Conservation (phyloP, 2,888 invertebrate species). For the Nipponacmea schrenckii region DNA sequence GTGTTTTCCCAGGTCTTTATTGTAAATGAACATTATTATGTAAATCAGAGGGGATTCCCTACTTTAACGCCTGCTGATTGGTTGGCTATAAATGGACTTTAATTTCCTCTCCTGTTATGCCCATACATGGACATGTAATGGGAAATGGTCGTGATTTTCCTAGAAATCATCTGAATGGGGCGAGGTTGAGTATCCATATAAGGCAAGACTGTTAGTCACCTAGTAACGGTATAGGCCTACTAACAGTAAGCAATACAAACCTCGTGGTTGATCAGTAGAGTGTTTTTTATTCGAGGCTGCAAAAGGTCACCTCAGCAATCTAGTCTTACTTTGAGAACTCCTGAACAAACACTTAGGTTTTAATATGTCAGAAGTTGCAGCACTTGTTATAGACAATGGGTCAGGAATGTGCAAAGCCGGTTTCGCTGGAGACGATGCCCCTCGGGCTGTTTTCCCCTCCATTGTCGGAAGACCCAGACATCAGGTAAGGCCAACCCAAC, state of each 20-base stretch:
- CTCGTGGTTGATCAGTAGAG: no score
- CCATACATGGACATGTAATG: constrained; percentile 25
- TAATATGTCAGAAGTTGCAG: constrained; percentile 29
- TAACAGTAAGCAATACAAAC: no score
- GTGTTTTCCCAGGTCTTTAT: background rate
- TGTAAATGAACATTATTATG: background rate
- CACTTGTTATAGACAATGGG: constrained; percentile 93
- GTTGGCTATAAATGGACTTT: background rate
- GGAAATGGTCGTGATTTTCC: constrained; percentile 14
- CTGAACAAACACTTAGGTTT: background rate
- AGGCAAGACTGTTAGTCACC: constrained; percentile 13
- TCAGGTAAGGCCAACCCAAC: background rate
- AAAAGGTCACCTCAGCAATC: background rate
- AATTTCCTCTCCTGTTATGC: background rate
- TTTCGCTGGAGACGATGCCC: constrained; percentile 33
- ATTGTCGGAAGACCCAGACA: constrained; percentile 5
- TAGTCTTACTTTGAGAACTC: background rate
- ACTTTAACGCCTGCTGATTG: background rate
- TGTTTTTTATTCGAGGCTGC: no score
- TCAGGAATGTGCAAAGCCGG: constrained; percentile 79
- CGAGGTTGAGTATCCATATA: constrained; percentile 18
- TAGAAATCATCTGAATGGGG: constrained; percentile 19
- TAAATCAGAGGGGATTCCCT: background rate
- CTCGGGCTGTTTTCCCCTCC: constrained; percentile 15
- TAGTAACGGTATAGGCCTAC: background rate